A percentile compares a stretch with the other conserved stretches of the same genome.
Evolutionary conservation across 2,888 invertebrate species (phyloP).

Genomic region (Nowickia ferox): DNA sequence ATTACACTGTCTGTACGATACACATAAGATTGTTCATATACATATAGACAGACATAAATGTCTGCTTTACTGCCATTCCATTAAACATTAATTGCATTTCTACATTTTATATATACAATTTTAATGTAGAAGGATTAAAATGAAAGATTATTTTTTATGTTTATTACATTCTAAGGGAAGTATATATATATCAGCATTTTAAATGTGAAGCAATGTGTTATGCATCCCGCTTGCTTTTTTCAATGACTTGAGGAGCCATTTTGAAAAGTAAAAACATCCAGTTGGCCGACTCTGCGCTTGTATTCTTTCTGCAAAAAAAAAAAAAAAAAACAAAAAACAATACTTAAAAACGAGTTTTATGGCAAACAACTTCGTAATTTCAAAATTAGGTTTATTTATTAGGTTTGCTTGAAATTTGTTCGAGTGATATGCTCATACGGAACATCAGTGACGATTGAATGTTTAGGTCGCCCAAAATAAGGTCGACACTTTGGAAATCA

Average conservation of each 20-base stretch:
- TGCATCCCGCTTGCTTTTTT: background rate
- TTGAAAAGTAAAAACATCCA: no score
- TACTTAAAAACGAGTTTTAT: no score
- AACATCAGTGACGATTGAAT: no score
- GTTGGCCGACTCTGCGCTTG: no score
- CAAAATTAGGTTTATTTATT: no score
- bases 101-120: background rate
- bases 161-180: slow-evolving; percentile 9
- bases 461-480: no score
- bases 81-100: slow-evolving; percentile 55
- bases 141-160: slow-evolving; percentile 40
- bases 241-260: background rate
- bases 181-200: background rate
- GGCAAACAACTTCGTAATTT: no score
- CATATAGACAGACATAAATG: background rate
- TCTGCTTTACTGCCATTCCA: slow-evolving; percentile 6
- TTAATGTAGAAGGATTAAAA: slow-evolving; percentile 20
- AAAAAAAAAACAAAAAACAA: no score
- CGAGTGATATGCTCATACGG: no score
- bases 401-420: no score
- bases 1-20: slow-evolving; percentile 17
- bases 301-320: no score
- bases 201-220: background rate
- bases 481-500: no score
- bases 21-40: background rate